Conservation (phyloP, 2,113 vertebrate species). For the Eulemur macaco region DNA sequence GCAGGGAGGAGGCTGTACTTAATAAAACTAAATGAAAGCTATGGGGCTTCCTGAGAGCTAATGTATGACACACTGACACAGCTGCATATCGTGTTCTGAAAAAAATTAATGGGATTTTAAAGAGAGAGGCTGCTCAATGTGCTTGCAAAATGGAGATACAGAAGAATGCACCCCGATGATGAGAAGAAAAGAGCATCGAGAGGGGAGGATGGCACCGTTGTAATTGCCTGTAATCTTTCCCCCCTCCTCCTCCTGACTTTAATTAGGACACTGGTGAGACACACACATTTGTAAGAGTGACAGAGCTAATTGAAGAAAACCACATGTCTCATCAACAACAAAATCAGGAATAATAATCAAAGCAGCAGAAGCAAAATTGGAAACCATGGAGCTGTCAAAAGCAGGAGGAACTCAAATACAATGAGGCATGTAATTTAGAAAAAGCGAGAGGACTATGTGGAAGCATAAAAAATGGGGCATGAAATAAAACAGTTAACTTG, state of each 20-base stretch:
- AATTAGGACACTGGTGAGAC: constrained; percentile 77
- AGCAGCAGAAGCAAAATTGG: constrained; percentile 75
- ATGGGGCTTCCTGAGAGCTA: constrained; percentile 53
- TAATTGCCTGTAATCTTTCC: constrained; percentile 62
- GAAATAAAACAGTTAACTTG: constrained; percentile 68
- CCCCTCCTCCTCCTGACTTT: constrained; percentile 66
- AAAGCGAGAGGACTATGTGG: constrained; percentile 47
- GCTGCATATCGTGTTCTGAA: constrained; percentile 60
- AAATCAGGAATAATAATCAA: constrained; percentile 77
- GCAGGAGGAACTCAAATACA: constrained; percentile 73
- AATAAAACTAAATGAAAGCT: constrained; percentile 66
- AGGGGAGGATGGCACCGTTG: constrained; percentile 47
- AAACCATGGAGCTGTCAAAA: constrained; percentile 69
- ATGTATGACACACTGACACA: constrained; percentile 59
- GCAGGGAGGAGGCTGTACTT: constrained; percentile 44
- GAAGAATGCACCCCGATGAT: constrained; percentile 36
- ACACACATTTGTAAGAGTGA: constrained; percentile 70
- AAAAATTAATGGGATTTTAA: constrained; percentile 80
- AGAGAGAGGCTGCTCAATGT: constrained; percentile 69
- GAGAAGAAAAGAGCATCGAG: constrained; percentile 53
- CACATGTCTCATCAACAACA: constrained; percentile 77
- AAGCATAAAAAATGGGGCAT: constrained; percentile 59
- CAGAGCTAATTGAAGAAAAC: constrained; percentile 80
- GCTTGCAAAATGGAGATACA: constrained; percentile 75
- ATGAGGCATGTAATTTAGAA: constrained; percentile 76